phyloP scores from a whole-genome alignment of 2,113 vertebrate genomes.

The Mus pahari region DNA sequence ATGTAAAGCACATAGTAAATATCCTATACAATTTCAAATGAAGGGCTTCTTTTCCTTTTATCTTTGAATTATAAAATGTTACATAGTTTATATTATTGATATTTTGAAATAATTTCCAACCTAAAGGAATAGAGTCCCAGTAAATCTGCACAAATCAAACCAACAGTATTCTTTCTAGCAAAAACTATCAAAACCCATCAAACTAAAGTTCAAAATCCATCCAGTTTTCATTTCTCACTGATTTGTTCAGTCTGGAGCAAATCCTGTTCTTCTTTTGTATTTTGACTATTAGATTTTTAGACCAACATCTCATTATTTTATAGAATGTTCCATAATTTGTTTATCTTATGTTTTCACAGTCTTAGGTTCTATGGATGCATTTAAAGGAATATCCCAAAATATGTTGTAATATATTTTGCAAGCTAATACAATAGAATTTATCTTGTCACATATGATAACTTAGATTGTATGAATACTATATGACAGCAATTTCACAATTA shows the following conservation, averaged over 20 bases:
- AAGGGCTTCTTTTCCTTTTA: not conserved
- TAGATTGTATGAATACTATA: not conserved
- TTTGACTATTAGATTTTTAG: not conserved
- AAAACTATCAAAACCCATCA: not conserved
- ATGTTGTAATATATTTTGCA: not conserved
- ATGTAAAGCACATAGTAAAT: not conserved
- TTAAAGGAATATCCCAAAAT: conserved; percentile 7
- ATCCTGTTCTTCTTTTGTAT: not conserved
- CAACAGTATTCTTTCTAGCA: not conserved
- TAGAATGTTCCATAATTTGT: not conserved
- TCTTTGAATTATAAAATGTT: not conserved
- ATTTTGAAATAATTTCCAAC: conserved; percentile 19
- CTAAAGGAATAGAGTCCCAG: not conserved
- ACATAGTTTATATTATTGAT: not conserved
- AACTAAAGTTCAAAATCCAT: not conserved
- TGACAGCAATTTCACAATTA: not conserved
- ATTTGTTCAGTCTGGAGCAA: not conserved
- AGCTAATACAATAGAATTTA: not conserved
- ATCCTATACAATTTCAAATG: not conserved
- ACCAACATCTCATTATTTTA: not conserved
- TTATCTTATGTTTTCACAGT: not conserved
- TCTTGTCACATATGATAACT: not conserved
- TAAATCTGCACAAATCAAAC: not conserved
- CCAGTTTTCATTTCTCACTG: not conserved
- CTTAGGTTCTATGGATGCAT: not conserved